These are phyloP conservation scores for Calliphora vicina DNA, from an alignment of 1,140 invertebrate species.

Conservation along the genomic window DNA sequence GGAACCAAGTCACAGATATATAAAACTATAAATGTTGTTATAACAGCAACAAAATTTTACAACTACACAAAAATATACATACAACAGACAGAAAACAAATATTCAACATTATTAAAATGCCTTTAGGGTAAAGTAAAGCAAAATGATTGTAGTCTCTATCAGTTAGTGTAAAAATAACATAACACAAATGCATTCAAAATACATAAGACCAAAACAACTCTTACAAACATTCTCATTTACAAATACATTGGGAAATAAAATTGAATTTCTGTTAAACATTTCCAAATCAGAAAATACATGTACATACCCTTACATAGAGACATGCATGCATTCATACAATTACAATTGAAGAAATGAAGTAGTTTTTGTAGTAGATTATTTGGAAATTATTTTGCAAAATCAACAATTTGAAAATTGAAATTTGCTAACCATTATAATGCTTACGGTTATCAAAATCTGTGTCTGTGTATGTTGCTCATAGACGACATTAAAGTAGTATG, in stretches of 20 bases:
- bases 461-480: neutral
- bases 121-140: conserved; percentile 26
- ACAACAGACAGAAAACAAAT: conserved; percentile 23
- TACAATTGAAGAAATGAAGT: neutral
- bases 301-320: neutral
- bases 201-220: neutral
- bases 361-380: conserved; percentile 17
- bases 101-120: conserved; percentile 30
- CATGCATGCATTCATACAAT: neutral
- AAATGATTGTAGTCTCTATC: conserved; percentile 24
- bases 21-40: neutral
- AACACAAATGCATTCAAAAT: neutral
- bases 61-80: neutral
- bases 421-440: conserved; percentile 15
- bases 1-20: neutral
- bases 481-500: no score
- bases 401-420: conserved; percentile 30
- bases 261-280: conserved; percentile 5
- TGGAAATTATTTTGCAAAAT: conserved; percentile 27
- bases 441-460: neutral
- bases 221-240: neutral
- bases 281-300: neutral
- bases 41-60: neutral
- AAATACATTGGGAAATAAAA: neutral
- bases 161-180: conserved; percentile 32